These are phyloP conservation scores for Psephotus haematonotus DNA, from an alignment of 2,113 vertebrate species.

Conservation along the genomic window DNA sequence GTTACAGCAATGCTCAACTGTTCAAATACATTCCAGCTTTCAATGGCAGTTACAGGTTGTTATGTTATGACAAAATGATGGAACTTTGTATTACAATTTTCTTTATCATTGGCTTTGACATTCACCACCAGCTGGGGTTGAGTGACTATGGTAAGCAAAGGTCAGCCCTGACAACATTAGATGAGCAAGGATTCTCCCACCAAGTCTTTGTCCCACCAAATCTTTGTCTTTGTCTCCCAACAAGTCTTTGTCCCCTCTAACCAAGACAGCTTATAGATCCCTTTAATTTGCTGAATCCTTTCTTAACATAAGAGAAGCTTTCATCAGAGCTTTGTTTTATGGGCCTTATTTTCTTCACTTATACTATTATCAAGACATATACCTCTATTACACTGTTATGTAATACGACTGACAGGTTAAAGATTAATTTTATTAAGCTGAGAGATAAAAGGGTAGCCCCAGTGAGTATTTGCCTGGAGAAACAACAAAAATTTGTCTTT, in stretches of 20 bases:
- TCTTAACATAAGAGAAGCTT: background rate
- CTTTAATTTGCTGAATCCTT: background rate
- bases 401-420: background rate
- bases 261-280: background rate
- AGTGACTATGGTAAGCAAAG: background rate
- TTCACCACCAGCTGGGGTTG: background rate
- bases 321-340: background rate
- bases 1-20: background rate
- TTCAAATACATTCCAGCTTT: background rate
- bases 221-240: background rate
- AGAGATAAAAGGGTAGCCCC: background rate
- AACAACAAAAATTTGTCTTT: slow-evolving; percentile 6
- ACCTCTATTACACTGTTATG: background rate
- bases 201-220: background rate
- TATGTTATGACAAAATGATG: background rate
- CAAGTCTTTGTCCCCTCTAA: background rate
- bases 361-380: background rate
- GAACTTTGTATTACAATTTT: background rate
- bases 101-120: background rate
- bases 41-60: background rate
- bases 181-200: background rate
- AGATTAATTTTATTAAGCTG: slow-evolving; percentile 25
- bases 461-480: background rate
- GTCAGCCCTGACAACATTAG: background rate
- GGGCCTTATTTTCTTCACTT: background rate